Base-by-base conservation (phyloP, 2,797 vertebrate species). In the Acridotheres tristis region DNA sequence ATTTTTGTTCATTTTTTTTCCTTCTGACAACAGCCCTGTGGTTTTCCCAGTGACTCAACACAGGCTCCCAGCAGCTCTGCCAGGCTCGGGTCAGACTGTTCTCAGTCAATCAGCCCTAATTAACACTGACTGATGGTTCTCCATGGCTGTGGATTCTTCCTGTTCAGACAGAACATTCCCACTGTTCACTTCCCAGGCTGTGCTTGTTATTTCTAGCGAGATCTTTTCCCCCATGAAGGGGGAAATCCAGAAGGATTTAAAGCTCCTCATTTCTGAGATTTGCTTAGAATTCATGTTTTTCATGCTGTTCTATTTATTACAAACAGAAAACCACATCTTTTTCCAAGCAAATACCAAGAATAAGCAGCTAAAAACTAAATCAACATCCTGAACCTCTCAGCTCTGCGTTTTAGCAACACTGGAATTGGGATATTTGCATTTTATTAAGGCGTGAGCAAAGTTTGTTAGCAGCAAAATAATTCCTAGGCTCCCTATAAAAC, bases 51-150 rank as follows among this genome's bases (percentile, higher is more conserved):
- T 66, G 89, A 81, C 76, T 84, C 86, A 68, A 29, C 29, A 3
- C 27, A 2, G 61, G 53, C 57, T 78, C 47, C 18, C 32, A 69
- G 85, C 85, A 54, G 79, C 66, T 42, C 84, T 38, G 67, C 2
- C 30, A 5, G 36, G 76, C 38, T 86, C 4, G 5, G 16, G 80
- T 36, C 17, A 2, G 71, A 9, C 85, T 85, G 88, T 1, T 85
- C 90, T 90, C 51, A 93, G 67, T 90, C 92, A 93, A 76, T 95
- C 95, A 88, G 34, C 81, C 30, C 38, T 90, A 95, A 95, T 94
- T 88, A 93, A 77, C n/a, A 3, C 54, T 54, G 83, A 62, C 65
- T 87, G 81, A 91, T 87, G 59, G 20, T 14, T 93, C 79, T 59
- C 32, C 55, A 2, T 21, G 62, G 48, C 66, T 68, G 47, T 29